Evolutionary conservation across 2,113 vertebrate species (phyloP).

Genomic region (Hyaena hyaena): DNA sequence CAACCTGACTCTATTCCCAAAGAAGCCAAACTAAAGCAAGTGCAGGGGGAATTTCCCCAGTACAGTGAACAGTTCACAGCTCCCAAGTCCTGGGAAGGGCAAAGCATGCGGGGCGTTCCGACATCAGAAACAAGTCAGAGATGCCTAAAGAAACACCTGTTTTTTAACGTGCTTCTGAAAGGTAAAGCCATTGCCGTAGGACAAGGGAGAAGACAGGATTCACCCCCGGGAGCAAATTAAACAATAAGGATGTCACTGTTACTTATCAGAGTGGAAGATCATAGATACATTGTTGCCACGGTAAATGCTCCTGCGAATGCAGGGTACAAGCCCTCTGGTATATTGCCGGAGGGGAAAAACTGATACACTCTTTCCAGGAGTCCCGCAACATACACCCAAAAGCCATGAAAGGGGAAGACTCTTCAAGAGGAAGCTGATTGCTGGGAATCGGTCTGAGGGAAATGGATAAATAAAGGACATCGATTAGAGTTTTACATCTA

Average conservation of each 20-base stretch:
- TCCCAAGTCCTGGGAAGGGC: rapidly evolving
- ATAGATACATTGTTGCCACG: no score
- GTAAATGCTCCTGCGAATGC: rapidly evolving
- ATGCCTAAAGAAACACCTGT: rapidly evolving
- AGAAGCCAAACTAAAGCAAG: background rate
- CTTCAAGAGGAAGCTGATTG: background rate
- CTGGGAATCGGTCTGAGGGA: no score
- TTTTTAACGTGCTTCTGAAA: background rate
- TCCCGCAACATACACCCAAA: rapidly evolving
- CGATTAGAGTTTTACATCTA: background rate
- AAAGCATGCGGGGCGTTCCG: rapidly evolving
- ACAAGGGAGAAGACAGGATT: no score
- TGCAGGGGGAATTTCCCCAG: background rate
- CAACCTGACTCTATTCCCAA: background rate
- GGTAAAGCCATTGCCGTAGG: background rate
- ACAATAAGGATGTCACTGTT: rapidly evolving
- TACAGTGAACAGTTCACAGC: rapidly evolving
- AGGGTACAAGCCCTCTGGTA: background rate
- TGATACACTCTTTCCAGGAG: background rate
- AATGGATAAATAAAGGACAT: rapidly evolving
- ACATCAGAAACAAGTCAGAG: background rate
- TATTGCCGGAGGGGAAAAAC: background rate
- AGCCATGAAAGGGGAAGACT: rapidly evolving
- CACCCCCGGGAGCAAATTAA: background rate
- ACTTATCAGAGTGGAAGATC: rapidly evolving